These are phyloP conservation scores for Dugesia japonica DNA, from an alignment of 2,888 invertebrate genomes.

Conservation along the genomic window DNA sequence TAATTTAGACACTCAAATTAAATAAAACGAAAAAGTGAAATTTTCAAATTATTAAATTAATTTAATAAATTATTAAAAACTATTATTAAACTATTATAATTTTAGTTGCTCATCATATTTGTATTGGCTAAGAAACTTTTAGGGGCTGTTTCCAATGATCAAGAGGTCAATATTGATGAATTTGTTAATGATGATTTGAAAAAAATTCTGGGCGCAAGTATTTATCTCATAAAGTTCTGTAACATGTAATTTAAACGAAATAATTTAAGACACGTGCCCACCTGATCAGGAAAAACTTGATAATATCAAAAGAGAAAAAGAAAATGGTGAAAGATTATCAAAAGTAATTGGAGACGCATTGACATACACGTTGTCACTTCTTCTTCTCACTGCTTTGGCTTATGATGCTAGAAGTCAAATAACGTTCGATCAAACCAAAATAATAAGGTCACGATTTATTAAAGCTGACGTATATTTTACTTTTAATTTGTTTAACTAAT, in stretches of 20 bases:
- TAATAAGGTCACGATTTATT: neutral
- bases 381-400: constrained; percentile 25
- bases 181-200: constrained; percentile 14
- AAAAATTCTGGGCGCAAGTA: constrained; percentile 23
- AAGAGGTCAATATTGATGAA: constrained; percentile 23
- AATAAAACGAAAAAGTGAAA: too few species aligned
- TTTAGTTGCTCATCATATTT: constrained; percentile 8
- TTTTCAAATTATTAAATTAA: too few species aligned
- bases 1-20: too few species aligned
- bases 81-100: neutral
- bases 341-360: neutral
- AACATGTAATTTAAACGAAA: too few species aligned
- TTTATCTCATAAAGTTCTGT: too few species aligned
- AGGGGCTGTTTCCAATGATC: neutral
- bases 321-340: constrained; percentile 22
- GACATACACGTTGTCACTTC: constrained; percentile 24
- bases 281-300: constrained; percentile 15
- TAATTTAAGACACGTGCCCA: too few species aligned
- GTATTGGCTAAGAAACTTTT: constrained; percentile 15
- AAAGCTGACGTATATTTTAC: neutral
- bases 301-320: neutral
- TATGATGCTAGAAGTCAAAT: constrained; percentile 29
- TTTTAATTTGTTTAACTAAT: neutral
- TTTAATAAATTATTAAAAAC: too few species aligned
- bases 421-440: constrained; percentile 23